These are phyloP conservation scores for Ochropacha duplaris DNA, from an alignment of 2,888 invertebrate genomes.

Conservation along the genomic window DNA sequence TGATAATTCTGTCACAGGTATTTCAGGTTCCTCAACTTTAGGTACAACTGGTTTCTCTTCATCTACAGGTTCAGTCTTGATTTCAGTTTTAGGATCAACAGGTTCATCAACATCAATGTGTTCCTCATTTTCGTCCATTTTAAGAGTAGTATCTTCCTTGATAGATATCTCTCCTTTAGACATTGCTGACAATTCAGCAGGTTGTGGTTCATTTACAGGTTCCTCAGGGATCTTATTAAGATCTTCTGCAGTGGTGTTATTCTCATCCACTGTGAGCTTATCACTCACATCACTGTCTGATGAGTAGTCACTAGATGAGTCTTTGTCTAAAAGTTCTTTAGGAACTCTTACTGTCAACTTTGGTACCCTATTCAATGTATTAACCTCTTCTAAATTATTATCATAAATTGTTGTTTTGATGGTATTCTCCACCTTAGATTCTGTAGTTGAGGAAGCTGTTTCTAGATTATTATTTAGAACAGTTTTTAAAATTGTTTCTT, in stretches of 20 bases:
- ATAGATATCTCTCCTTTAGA: slow-evolving; percentile 22
- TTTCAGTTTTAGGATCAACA: slow-evolving; percentile 50
- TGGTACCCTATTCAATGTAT: slow-evolving; percentile 83
- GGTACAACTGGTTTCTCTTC: slow-evolving; percentile 50
- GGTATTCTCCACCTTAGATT: slow-evolving; percentile 62
- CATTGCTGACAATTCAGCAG: slow-evolving; percentile 18
- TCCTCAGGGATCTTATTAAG: slow-evolving; percentile 22
- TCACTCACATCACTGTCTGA: slow-evolving; percentile 85
- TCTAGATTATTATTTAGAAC: slow-evolving; percentile 71
- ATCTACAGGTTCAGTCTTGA: slow-evolving; percentile 57
- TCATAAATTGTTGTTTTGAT: slow-evolving; percentile 77
- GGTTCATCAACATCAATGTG: slow-evolving; percentile 39
- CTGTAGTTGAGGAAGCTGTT: slow-evolving; percentile 42
- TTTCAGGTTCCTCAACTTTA: slow-evolving; percentile 76
- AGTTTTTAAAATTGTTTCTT: slow-evolving; percentile 65
- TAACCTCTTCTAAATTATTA: slow-evolving; percentile 70
- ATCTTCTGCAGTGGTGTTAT: slow-evolving; percentile 47
- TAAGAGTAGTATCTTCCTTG: slow-evolving; percentile 31
- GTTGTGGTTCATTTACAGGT: slow-evolving; percentile 16
- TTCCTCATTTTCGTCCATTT: slow-evolving; percentile 31
- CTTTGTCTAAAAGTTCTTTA: slow-evolving; percentile 81
- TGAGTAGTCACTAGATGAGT: slow-evolving; percentile 79
- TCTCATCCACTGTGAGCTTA: slow-evolving; percentile 83
- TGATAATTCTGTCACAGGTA: slow-evolving; percentile 86
- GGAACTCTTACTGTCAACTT: slow-evolving; percentile 87